These are phyloP conservation scores for Eupithecia dodoneata DNA, from an alignment of 2,888 invertebrate species.

Conservation along the genomic window DNA sequence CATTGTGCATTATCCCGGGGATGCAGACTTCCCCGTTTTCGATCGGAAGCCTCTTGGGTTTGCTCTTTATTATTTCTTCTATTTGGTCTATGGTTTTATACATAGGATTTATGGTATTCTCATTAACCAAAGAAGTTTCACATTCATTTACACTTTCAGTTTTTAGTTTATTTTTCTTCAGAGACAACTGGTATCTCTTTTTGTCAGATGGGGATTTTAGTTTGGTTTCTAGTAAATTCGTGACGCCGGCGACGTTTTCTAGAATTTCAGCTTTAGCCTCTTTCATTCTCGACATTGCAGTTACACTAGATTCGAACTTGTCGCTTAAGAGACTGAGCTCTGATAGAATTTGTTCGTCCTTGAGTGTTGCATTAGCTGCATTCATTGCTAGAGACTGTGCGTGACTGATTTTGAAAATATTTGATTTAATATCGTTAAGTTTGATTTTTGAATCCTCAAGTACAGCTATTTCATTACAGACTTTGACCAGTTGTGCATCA, in stretches of 20 bases:
- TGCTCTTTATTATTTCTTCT: conserved; percentile 33
- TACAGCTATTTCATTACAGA: conserved; percentile 40
- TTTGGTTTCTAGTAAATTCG: conserved; percentile 13
- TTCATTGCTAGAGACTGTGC: not conserved
- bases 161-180: conserved; percentile 23
- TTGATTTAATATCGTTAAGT: conserved; percentile 21
- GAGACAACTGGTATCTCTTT: conserved; percentile 21
- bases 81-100: conserved; percentile 37
- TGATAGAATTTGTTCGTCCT: conserved; percentile 2
- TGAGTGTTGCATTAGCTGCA: not conserved
- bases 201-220: conserved; percentile 18
- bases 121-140: not conserved
- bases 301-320: not conserved
- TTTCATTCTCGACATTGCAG: not conserved
- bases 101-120: conserved; percentile 14
- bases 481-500: conserved; percentile 42
- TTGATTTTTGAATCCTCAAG: conserved; percentile 32
- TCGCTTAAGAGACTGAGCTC: not conserved
- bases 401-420: not conserved
- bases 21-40: conserved; percentile 35
- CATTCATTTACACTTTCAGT: conserved; percentile 6
- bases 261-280: conserved; percentile 32
- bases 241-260: conserved; percentile 10
- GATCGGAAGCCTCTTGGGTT: conserved; percentile 30
- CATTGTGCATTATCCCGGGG: conserved; percentile 32